Percentiles rank a stretch among this genome's conserved stretches.
phyloP scores from a whole-genome alignment of 2,888 invertebrate species.

The Melanchra persicariae region DNA sequence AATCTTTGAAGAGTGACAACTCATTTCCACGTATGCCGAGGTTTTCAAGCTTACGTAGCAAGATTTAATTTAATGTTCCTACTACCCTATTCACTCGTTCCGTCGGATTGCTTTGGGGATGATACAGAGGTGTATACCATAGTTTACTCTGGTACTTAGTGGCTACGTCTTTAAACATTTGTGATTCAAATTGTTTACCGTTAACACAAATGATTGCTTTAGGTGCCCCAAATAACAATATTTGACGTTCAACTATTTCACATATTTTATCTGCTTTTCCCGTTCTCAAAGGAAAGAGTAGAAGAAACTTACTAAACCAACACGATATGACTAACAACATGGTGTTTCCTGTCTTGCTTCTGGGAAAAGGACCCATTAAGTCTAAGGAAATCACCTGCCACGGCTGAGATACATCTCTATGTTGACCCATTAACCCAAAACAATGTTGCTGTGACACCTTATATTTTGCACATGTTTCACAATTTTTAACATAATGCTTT shows the following conservation, averaged over 20 bases:
- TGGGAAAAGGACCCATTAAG: conserved; percentile 10
- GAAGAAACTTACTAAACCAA: conserved; percentile 15
- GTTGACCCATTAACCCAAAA: conserved; percentile 3
- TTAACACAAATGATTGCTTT: too few relatives aligned
- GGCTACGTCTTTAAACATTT: not conserved
- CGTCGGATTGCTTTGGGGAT: not conserved
- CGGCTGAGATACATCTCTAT: not conserved
- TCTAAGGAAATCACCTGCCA: conserved; percentile 18
- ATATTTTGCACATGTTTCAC: conserved; percentile 3
- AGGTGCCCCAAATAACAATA: not conserved
- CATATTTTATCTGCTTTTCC: not conserved
- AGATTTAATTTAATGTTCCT: too few relatives aligned
- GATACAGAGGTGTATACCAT: not conserved
- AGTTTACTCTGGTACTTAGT: not conserved
- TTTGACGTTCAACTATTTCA: not conserved
- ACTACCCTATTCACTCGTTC: too few relatives aligned
- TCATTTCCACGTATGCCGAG: too few relatives aligned
- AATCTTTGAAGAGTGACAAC: too few relatives aligned
- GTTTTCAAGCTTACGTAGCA: too few relatives aligned
- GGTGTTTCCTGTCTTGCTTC: conserved; percentile 10
- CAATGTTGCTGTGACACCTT: conserved; percentile 5
- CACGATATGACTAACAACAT: conserved; percentile 18
- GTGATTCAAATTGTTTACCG: too few relatives aligned
- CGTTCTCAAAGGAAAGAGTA: not conserved
- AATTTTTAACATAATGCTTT: not conserved